Conservation (phyloP, 2,113 vertebrate species). For the Haemorhous mexicanus region DNA sequence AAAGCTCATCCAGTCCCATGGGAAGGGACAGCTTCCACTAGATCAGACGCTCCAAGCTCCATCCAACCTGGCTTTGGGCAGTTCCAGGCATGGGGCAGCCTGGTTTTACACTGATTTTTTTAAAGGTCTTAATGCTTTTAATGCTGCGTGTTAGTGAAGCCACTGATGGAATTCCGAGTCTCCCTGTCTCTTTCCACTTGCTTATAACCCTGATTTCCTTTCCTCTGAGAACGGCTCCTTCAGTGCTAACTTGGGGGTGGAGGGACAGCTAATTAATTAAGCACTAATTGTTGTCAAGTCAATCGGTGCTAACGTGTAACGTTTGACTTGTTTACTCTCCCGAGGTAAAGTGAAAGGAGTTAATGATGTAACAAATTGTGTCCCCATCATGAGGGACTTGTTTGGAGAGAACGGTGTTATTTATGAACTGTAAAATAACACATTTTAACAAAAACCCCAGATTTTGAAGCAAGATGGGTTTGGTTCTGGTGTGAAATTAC, state of each 20-base stretch:
- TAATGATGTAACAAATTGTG: conserved; percentile 64
- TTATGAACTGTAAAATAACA: conserved; percentile 52
- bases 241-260: conserved; percentile 29
- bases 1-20: background rate
- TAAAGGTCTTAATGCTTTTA: background rate
- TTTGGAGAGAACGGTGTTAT: conserved; percentile 24
- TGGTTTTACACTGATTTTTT: background rate
- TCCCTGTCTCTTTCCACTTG: background rate
- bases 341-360: conserved; percentile 44
- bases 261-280: conserved; percentile 63
- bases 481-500: conserved; percentile 16
- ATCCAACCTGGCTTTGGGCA: background rate
- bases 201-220: background rate
- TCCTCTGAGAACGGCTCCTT: background rate
- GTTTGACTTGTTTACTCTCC: conserved; percentile 60
- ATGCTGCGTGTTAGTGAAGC: background rate
- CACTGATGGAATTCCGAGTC: background rate
- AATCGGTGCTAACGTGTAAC: conserved; percentile 35
- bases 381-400: conserved; percentile 40
- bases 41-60: background rate
- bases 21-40: background rate
- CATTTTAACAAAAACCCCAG: background rate
- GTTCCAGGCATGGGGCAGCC: background rate
- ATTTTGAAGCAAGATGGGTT: background rate
- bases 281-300: conserved; percentile 56